phyloP scores from a whole-genome alignment of 53 echinoderm and acorn worm genomes.

The Apostichopus leukothele region DNA sequence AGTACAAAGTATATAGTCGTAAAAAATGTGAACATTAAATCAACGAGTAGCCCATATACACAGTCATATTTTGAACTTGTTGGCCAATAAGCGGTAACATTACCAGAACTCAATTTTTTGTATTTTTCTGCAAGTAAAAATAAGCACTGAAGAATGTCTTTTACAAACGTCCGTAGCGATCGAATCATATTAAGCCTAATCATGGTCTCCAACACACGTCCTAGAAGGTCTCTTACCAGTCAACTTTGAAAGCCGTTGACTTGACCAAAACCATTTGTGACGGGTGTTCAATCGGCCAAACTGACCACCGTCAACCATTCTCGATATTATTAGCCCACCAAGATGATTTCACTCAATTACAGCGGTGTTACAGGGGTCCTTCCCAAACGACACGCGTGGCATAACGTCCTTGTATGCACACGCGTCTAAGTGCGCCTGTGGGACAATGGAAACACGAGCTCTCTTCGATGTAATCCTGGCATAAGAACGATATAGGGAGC shows the following conservation, averaged over 20 bases:
- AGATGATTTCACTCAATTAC: neutral
- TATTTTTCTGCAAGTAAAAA: too few species aligned
- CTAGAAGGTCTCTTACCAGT: constrained; percentile 18
- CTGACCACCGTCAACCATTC: constrained; percentile 8
- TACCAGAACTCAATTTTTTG: too few species aligned
- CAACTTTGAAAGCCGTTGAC: neutral
- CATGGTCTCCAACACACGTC: constrained; percentile 7
- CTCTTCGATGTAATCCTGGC: constrained; percentile 4
- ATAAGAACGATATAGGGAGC: neutral
- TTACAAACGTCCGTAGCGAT: neutral
- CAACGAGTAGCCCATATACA: too few species aligned
- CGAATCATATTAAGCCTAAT: neutral
- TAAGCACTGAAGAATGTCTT: neutral
- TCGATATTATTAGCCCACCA: neutral
- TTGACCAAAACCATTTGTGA: neutral
- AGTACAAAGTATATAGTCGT: too few species aligned
- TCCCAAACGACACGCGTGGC: constrained; percentile 32
- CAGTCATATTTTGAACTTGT: too few species aligned
- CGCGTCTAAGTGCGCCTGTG: constrained; percentile 19
- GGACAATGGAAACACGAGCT: constrained; percentile 15
- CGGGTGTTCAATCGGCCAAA: constrained; percentile 20
- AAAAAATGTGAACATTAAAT: too few species aligned
- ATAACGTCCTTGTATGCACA: constrained; percentile 33
- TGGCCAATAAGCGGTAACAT: too few species aligned
- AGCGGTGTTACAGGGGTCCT: constrained; percentile 21